A percentile compares a stretch with the other conserved stretches of the same genome.
These are phyloP conservation scores for Leiothrix lutea DNA, from an alignment of 2,113 vertebrate species.

Conservation along the genomic window DNA sequence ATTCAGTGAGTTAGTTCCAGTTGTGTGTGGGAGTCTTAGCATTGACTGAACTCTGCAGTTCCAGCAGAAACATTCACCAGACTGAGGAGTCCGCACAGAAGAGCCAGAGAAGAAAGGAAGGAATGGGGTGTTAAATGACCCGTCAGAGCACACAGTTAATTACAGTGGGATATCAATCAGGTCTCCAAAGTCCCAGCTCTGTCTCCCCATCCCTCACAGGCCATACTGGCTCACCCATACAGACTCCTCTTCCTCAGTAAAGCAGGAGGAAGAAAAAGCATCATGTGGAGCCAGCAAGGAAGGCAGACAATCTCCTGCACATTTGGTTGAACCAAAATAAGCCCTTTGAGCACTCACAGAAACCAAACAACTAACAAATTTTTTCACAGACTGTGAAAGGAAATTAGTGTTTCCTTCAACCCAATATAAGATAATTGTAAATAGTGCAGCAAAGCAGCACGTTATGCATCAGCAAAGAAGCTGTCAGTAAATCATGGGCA, in stretches of 20 bases:
- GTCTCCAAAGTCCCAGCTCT: not conserved
- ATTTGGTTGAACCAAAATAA: not conserved
- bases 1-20: not conserved
- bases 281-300: not conserved
- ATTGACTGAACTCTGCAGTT: not conserved
- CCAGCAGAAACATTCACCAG: not conserved
- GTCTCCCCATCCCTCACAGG: not conserved
- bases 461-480: not conserved
- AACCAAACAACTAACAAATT: not conserved
- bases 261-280: not conserved
- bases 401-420: not conserved
- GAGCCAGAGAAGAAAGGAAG: accelerated
- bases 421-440: not conserved
- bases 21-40: not conserved
- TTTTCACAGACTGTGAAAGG: not conserved
- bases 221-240: not conserved
- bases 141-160: not conserved
- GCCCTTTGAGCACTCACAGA: not conserved
- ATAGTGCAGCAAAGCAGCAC: not conserved
- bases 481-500: not conserved
- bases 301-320: not conserved
- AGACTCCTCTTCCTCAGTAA: not conserved
- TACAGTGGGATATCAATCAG: not conserved
- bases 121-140: not conserved
- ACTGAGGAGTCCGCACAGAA: not conserved